phyloP scores from a whole-genome alignment of 2,113 vertebrate species.

The Hydrochoerus hydrochaeris region DNA sequence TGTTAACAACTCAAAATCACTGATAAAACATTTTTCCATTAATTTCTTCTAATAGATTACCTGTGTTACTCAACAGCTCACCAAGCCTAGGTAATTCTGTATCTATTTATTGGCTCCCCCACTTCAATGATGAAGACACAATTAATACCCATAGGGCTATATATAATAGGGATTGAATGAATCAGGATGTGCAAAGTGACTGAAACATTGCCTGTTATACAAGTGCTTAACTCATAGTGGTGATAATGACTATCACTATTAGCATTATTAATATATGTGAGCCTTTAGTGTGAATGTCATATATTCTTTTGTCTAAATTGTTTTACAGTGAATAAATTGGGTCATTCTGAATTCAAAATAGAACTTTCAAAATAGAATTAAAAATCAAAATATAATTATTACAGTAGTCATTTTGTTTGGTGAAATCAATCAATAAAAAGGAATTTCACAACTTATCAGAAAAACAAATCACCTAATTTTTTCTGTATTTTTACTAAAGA shows the following conservation, averaged over 20 bases:
- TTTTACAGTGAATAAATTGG: background rate
- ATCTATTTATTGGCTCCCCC: background rate
- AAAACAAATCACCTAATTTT: background rate
- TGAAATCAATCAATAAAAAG: background rate
- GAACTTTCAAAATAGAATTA: background rate
- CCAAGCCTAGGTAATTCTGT: background rate
- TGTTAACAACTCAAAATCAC: background rate
- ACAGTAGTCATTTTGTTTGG: background rate
- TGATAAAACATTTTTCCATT: background rate
- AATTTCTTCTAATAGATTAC: background rate
- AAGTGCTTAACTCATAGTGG: background rate
- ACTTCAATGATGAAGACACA: background rate
- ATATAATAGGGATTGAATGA: background rate
- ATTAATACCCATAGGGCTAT: background rate
- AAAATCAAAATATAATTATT: background rate
- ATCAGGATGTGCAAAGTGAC: background rate
- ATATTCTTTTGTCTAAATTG: constrained; percentile 1
- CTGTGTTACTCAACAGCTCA: background rate
- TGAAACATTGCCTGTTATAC: background rate
- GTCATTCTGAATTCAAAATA: constrained; percentile 21
- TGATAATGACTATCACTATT: background rate
- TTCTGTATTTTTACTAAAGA: background rate
- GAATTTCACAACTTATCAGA: background rate
- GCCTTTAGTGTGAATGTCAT: background rate
- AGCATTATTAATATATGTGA: background rate